Evolutionary conservation across 1,140 invertebrate species (phyloP), one percentile per base, ranked within the genome.

Genomic region (Pogonognathellus flavescens): DNA sequence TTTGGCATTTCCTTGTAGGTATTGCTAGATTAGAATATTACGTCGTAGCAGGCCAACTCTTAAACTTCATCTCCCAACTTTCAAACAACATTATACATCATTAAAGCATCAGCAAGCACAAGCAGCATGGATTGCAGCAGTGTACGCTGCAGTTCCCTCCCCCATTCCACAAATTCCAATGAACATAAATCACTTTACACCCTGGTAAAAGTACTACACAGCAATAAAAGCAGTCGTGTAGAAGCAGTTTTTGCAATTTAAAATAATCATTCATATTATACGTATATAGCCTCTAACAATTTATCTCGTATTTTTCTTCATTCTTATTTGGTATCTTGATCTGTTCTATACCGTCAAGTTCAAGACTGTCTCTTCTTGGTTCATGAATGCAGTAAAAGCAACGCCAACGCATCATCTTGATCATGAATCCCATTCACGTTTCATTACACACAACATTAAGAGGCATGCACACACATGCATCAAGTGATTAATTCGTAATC

Each of bases 351-450:
- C 4, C 20, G 8, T 76, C 70, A 76, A 76, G 70, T 49, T 76
- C 70, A 76, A 76, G 70, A 76, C 41, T 76, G 22, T 76, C 70
- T 76, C 31, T 76, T 31, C 16, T 49, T 76, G 13, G 13, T n/a
- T 50, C 7, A 41, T 41, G 31, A 6, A 41, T 41, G 6, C 1
- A 16, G 22, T 16, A 31, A 11, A 41, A 14, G 16, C 13, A 76
- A 76, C 25, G 70, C 70, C 70, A 76, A 76, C 70, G 70, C 41
- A 76, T 49, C 53, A 76, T 16, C 70, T n/a, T 41, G 31, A 76
- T 76, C 70, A 76, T 76, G 41, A 25, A 41, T 76, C 70, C 70
- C 70, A 49, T 76, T 76, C 70, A 76, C 25, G 70, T 76, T 76
- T 50, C 31, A 76, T 76, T 76, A 76, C 70, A 76, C 31, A 50